A percentile compares a stretch with the other conserved stretches of the same genome.
Conservation (phyloP, 2,888 invertebrate species). For the Synanthedon andrenaeformis region DNA sequence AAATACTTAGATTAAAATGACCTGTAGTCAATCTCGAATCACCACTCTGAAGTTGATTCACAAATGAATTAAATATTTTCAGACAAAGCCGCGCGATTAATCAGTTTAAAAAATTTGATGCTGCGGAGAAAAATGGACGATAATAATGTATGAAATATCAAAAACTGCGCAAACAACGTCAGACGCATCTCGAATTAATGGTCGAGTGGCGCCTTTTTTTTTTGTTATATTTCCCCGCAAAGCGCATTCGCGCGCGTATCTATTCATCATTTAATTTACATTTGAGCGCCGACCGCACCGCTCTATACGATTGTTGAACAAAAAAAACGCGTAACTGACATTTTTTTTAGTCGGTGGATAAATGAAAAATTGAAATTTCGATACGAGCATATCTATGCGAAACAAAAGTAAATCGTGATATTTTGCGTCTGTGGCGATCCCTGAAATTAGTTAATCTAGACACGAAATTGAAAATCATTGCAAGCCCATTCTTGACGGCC, state of each 20-base stretch:
- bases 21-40: no score
- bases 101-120: no score
- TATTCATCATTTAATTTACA: conserved; percentile 67
- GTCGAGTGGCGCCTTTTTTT: conserved; percentile 32
- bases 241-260: conserved; percentile 43
- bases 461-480: no score
- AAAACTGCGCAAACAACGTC: conserved; percentile 3
- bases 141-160: not conserved
- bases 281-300: conserved; percentile 37
- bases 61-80: no score
- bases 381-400: no score
- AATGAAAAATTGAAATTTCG: not conserved
- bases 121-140: not conserved
- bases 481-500: no score
- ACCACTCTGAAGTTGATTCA: no score
- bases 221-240: conserved; percentile 5
- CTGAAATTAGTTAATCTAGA: no score
- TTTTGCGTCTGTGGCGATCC: no score
- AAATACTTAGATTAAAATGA: no score
- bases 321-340: not conserved
- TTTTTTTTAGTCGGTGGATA: not conserved
- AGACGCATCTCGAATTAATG: conserved; percentile 37
- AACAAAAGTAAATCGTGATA: no score
- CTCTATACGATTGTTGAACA: not conserved
- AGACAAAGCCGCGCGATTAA: no score